A percentile compares a stretch with the other conserved stretches of the same genome.
Conservation (phyloP, 2,797 vertebrate genomes). For the Pantherophis vulpinus region DNA sequence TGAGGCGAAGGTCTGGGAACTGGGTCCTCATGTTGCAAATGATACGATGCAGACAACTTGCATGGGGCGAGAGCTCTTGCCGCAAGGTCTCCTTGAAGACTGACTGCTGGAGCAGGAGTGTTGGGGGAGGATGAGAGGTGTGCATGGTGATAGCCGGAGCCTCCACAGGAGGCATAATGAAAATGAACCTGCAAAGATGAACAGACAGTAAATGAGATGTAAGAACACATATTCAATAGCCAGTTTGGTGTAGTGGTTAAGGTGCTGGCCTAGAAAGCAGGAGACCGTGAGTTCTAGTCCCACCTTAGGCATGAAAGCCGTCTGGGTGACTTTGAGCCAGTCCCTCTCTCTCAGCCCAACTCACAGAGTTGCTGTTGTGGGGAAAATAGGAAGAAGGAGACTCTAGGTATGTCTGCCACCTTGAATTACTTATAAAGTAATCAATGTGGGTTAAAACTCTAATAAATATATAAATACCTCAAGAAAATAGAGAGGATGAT, state of each 20-base stretch:
- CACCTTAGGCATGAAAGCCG: no score
- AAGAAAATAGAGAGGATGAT: not conserved
- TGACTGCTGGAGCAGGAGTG: slow-evolving; percentile 76
- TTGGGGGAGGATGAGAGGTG: slow-evolving; percentile 89
- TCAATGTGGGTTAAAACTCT: not conserved
- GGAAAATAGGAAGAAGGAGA: not conserved
- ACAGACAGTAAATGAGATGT: not conserved
- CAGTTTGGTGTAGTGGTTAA: not conserved
- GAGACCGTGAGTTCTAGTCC: no score
- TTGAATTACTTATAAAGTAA: not conserved
- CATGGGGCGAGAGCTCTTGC: slow-evolving; percentile 72
- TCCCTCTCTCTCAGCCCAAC: not conserved
- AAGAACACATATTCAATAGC: not conserved
- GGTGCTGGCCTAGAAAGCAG: not conserved
- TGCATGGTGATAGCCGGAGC: slow-evolving; percentile 86
- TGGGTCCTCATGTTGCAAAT: slow-evolving; percentile 89
- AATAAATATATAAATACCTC: not conserved
- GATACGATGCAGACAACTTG: slow-evolving; percentile 81
- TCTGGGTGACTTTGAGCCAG: not conserved
- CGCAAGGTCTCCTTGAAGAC: slow-evolving; percentile 77
- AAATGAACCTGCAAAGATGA: slow-evolving; percentile 79
- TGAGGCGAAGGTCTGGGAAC: slow-evolving; percentile 90
- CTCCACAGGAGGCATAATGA: slow-evolving; percentile 91
- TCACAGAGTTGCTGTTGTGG: not conserved
- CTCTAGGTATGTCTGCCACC: not conserved